phyloP scores from a whole-genome alignment of 2,888 invertebrate genomes.

The Agapostemon virescens region DNA sequence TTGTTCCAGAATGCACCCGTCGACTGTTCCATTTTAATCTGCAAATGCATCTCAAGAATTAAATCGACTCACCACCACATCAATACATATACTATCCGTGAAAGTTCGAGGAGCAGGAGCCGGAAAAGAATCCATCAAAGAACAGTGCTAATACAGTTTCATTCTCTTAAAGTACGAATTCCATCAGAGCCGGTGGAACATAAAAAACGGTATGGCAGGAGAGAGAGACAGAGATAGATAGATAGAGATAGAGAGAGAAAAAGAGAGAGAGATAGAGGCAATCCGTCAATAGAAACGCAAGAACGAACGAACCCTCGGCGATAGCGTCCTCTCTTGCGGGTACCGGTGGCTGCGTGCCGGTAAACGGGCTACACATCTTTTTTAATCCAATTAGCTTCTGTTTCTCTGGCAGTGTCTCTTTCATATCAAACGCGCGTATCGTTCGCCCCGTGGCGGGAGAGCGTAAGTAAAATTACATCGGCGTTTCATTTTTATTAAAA shows the following conservation, averaged over 20 bases:
- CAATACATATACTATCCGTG: not conserved
- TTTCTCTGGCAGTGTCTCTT: conserved; percentile 42
- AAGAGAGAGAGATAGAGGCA: not conserved
- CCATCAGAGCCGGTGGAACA: not conserved
- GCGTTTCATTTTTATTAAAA: conserved; percentile 53
- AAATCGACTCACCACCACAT: not conserved
- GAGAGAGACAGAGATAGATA: not conserved
- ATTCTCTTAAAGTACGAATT: conserved; percentile 8
- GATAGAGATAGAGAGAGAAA: not conserved
- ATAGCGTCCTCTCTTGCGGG: not conserved
- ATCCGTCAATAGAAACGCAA: not conserved
- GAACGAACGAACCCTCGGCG: no score
- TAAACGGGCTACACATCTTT: conserved; percentile 40
- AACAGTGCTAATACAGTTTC: not conserved
- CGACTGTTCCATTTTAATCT: not conserved
- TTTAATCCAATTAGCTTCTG: conserved; percentile 58
- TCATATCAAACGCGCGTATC: conserved; percentile 41
- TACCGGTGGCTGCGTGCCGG: not conserved
- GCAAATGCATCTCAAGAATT: not conserved
- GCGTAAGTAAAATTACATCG: conserved; percentile 12
- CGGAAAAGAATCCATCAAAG: conserved; percentile 8
- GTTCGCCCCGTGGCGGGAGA: not conserved
- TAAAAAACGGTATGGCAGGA: not conserved
- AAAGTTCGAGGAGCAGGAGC: not conserved
- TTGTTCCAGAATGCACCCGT: not conserved